Percentiles rank a stretch among this genome's conserved stretches.
Conservation (phyloP, 2,797 vertebrate genomes). For the Toxotes lorentzi region DNA sequence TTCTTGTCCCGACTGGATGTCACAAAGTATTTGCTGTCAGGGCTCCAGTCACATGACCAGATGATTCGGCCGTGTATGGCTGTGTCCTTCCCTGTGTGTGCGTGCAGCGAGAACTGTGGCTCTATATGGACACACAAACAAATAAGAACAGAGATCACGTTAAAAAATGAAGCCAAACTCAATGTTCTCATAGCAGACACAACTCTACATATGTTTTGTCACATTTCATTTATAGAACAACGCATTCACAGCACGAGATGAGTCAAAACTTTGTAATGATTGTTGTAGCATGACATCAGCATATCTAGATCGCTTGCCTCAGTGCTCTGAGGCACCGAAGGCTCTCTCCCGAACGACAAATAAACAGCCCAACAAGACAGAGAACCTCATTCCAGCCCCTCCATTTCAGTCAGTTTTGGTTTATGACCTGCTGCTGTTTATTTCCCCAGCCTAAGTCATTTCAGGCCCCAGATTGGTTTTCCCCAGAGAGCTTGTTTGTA, state of each 20-base stretch:
- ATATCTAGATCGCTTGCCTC: constrained; percentile 23
- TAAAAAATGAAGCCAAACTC: constrained; percentile 22
- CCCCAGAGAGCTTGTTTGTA: constrained; percentile 74
- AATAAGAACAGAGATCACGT: constrained; percentile 1
- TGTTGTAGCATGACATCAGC: constrained; percentile 53
- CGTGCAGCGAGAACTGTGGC: constrained; percentile 87
- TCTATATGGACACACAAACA: constrained; percentile 78
- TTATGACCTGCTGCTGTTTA: constrained; percentile 75
- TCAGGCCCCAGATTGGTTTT: constrained; percentile 70
- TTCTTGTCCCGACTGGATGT: constrained; percentile 97
- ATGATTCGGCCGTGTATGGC: constrained; percentile 94
- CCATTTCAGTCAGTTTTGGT: constrained; percentile 68
- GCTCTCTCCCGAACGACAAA: constrained; percentile 52
- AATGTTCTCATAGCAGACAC: background rate
- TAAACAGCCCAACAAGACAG: constrained; percentile 65
- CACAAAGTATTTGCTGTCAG: constrained; percentile 93
- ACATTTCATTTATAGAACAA: constrained; percentile 11
- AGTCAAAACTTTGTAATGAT: constrained; percentile 46
- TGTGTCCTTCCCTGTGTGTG: constrained; percentile 90
- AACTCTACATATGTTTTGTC: constrained; percentile 5
- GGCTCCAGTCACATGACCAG: constrained; percentile 98
- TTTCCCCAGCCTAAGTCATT: constrained; percentile 69
- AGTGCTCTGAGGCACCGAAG: constrained; percentile 36
- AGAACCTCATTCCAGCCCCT: constrained; percentile 59
- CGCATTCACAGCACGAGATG: constrained; percentile 6